Base-by-base conservation (phyloP, 2,113 vertebrate species). In the Pseudopipra pipra region DNA sequence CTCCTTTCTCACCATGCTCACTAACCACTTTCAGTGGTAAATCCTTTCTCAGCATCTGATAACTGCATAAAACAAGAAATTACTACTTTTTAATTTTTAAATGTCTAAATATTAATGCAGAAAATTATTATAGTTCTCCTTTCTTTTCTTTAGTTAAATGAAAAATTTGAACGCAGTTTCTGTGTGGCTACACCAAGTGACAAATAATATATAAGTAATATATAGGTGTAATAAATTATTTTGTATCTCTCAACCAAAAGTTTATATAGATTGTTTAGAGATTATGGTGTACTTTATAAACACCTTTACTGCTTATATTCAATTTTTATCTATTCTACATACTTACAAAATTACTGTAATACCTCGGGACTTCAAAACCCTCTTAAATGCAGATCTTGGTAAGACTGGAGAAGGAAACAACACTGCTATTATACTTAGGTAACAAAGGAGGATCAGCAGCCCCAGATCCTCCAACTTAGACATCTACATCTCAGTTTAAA, bases 121-220 rank as follows among this genome's bases (percentile, higher is more conserved):
- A 44, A 84, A 67, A 33, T 16, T 13, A 19, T 33, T 43, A 9
- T 9, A n/a, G 3, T 7, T 12, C 3, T 24, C 35, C 37, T 27
- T 30, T 11, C 33, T 35, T 30, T 33, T 11, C 17, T 76, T 23
- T 21, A 20, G 3, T 86, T 73, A 46, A 79, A 5, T 58, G 28
- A 33, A 55, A 90, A 68, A 63, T 13, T 41, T 63, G 8, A 91
- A 68, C 10, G 31, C 5, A 4, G 3, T 35, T 71, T 80, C 30
- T 47, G 1, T 51, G 19, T 0, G 3, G 8, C 6, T 81, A 18
- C 2, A 7, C 11, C 63, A 83, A 65, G 19, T 16, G 8, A 27
- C 31, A 76, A 35, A 11, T 41, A 39, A 62, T 24, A 44, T 8
- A 28, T 8, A 51, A 37, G 8, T 41, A 43, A 56, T 20, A 41